These are phyloP conservation scores for Atta cephalotes DNA, from an alignment of 1,140 invertebrate species.

Conservation along the genomic window DNA sequence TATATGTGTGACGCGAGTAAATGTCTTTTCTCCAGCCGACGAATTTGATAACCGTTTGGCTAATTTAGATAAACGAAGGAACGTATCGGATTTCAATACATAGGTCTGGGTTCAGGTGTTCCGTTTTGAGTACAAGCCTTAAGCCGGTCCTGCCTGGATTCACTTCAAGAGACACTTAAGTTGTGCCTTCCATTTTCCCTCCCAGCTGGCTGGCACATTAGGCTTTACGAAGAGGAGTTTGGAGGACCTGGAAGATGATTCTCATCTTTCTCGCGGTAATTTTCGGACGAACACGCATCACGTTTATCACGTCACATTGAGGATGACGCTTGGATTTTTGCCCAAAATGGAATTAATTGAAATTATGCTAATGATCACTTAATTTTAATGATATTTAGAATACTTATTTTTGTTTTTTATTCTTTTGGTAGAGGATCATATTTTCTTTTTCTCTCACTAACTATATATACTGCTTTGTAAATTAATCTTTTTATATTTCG, in stretches of 20 bases:
- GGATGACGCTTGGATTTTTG: background rate
- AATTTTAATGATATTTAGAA: background rate
- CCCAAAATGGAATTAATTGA: conserved; percentile 5
- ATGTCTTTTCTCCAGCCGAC: background rate
- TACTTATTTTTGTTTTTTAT: background rate
- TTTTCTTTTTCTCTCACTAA: background rate
- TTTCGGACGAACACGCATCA: conserved; percentile 47
- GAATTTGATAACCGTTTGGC: background rate
- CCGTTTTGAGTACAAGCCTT: conserved; percentile 3
- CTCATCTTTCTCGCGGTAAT: conserved; percentile 37
- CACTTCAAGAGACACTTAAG: conserved; percentile 36
- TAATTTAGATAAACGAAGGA: conserved; percentile 23
- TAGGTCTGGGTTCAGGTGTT: conserved; percentile 26
- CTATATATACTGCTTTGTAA: background rate
- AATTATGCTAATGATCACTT: background rate
- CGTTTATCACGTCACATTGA: conserved; percentile 27
- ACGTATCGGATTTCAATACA: background rate
- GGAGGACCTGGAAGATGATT: conserved; percentile 24
- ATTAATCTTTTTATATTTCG: background rate
- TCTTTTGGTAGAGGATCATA: background rate
- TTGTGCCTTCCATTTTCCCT: conserved; percentile 42
- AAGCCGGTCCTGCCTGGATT: conserved; percentile 34
- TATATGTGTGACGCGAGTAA: background rate
- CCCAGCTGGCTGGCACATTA: conserved; percentile 31
- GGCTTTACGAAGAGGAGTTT: conserved; percentile 47